phyloP scores from a whole-genome alignment of 2,888 invertebrate genomes.

The Marasmarcha lunaedactyla region DNA sequence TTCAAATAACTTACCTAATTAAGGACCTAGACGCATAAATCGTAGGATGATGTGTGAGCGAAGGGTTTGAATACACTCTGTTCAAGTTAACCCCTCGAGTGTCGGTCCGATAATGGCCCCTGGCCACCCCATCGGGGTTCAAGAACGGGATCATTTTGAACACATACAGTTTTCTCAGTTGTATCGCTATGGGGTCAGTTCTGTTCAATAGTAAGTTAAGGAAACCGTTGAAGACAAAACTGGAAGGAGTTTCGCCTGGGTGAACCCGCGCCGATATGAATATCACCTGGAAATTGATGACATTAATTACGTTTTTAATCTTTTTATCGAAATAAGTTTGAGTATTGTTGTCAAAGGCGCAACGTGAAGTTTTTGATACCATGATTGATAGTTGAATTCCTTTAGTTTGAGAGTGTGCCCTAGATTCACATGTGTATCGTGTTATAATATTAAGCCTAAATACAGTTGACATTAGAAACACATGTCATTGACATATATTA shows the following conservation, averaged over 20 bases:
- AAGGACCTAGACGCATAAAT: conserved; percentile 87
- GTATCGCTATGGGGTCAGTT: conserved; percentile 80
- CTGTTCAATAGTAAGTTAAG: conserved; percentile 81
- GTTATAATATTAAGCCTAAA: too few species aligned
- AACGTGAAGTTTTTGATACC: neutral
- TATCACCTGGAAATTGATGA: conserved; percentile 72
- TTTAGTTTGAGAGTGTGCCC: too few species aligned
- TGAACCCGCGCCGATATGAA: conserved; percentile 91
- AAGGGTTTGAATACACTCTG: conserved; percentile 86
- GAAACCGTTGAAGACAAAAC: conserved; percentile 91
- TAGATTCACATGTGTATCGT: too few species aligned
- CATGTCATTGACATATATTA: too few species aligned
- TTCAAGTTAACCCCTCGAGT: conserved; percentile 90
- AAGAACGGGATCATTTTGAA: conserved; percentile 92
- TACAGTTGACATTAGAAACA: too few species aligned
- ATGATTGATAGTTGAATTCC: neutral
- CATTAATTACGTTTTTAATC: conserved; percentile 1
- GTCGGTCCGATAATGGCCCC: conserved; percentile 89
- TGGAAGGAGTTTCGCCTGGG: conserved; percentile 92
- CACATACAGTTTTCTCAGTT: conserved; percentile 80
- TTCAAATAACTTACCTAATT: conserved; percentile 70
- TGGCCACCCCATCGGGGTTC: conserved; percentile 91
- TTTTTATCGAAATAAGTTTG: neutral
- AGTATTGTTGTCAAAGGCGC: neutral
- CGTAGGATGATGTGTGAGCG: conserved; percentile 80